Conservation (phyloP, 1,140 invertebrate species). For the Plutomurus gul region DNA sequence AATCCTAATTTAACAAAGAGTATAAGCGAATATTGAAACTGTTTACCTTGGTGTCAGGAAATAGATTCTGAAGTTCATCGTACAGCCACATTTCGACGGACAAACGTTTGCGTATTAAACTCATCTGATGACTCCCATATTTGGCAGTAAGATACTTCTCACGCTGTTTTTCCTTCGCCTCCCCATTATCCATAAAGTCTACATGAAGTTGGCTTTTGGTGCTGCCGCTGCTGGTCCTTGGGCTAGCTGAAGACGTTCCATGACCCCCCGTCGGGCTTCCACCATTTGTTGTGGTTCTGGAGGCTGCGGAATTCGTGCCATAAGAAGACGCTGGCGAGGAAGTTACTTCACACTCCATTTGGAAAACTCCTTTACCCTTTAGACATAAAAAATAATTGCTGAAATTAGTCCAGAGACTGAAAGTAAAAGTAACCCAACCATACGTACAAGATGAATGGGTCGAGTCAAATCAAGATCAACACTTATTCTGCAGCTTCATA, state of each 20-base stretch:
- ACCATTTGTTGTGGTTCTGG: conserved; percentile 22
- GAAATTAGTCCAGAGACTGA: neutral
- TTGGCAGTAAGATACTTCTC: conserved; percentile 96
- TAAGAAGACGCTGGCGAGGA: conserved; percentile 45
- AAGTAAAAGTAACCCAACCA: too few relatives aligned
- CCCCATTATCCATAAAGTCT: conserved; percentile 83
- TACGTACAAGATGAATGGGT: too few relatives aligned
- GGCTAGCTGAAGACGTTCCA: neutral
- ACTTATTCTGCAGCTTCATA: neutral
- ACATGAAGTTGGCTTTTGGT: conserved; percentile 68
- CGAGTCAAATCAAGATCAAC: too few relatives aligned
- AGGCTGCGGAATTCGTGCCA: neutral
- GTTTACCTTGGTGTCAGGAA: conserved; percentile 62
- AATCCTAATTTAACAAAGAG: too few relatives aligned
- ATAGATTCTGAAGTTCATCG: conserved; percentile 88
- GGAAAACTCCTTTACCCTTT: conserved; percentile 44
- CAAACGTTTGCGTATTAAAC: conserved; percentile 88
- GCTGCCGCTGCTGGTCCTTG: conserved; percentile 14
- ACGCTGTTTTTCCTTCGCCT: conserved; percentile 76
- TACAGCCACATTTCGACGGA: conserved; percentile 97
- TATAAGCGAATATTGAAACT: too few relatives aligned
- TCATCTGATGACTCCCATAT: conserved; percentile 96
- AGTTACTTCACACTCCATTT: conserved; percentile 53
- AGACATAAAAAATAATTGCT: conserved; percentile 10
- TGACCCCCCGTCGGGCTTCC: conserved; percentile 32